phyloP scores from a whole-genome alignment of 2,888 invertebrate species.

The Caenorhabditis sp. region DNA sequence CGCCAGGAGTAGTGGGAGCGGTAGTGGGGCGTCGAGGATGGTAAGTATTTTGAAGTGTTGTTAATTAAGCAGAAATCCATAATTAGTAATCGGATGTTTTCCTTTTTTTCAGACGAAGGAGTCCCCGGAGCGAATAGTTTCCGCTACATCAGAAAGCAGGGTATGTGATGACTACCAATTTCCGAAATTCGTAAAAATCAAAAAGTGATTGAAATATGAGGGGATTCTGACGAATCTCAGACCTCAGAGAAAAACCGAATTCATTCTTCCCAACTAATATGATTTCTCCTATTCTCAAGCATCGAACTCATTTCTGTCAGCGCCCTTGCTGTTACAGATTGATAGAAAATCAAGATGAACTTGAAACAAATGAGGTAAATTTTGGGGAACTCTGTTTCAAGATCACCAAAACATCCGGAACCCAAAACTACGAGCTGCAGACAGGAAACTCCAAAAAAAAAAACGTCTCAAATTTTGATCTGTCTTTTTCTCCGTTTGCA shows the following conservation, averaged over 20 bases:
- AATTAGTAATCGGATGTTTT: no score
- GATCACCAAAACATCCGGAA: neutral
- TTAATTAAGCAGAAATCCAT: neutral
- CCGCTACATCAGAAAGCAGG: slow-evolving; percentile 53
- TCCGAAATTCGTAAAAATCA: slow-evolving; percentile 36
- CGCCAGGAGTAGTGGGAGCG: slow-evolving; percentile 40
- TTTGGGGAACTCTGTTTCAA: no score
- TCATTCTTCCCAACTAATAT: slow-evolving; percentile 12
- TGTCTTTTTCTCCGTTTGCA: slow-evolving; percentile 15
- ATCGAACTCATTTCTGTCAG: slow-evolving; percentile 20
- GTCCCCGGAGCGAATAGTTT: slow-evolving; percentile 54
- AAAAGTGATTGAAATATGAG: slow-evolving; percentile 20
- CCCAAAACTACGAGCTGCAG: neutral
- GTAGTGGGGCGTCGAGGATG: slow-evolving; percentile 34
- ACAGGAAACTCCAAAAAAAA: neutral
- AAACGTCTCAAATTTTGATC: slow-evolving; percentile 33
- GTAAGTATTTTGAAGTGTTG: slow-evolving; percentile 11
- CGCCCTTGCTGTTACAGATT: slow-evolving; percentile 37
- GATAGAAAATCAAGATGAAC: slow-evolving; percentile 28
- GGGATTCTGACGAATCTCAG: neutral
- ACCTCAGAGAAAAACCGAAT: neutral
- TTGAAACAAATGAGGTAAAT: slow-evolving; percentile 27
- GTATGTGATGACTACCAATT: slow-evolving; percentile 27
- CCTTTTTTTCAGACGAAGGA: slow-evolving; percentile 49
- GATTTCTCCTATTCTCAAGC: slow-evolving; percentile 39